These are phyloP conservation scores for Pristionchus fissidentatus DNA, from an alignment of 2,888 invertebrate species.

Conservation along the genomic window DNA sequence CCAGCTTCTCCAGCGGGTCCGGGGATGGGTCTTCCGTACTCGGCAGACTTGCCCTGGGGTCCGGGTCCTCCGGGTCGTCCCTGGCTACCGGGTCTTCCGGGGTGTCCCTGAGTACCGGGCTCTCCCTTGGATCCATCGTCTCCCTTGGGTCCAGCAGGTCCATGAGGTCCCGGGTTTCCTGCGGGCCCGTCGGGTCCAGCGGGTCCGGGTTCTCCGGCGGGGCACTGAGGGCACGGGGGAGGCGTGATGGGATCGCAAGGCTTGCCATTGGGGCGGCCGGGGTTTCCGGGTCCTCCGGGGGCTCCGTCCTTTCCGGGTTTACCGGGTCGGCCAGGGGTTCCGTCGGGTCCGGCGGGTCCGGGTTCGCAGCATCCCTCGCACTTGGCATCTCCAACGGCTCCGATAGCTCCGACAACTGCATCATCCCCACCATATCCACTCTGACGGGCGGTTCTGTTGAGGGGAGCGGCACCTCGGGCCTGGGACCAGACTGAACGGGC, in stretches of 20 bases:
- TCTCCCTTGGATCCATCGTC: constrained; percentile 36
- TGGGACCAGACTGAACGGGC: not conserved
- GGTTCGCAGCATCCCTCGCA: constrained; percentile 36
- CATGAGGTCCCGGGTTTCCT: constrained; percentile 43
- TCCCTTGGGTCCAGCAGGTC: constrained; percentile 42
- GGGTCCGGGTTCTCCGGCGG: constrained; percentile 52
- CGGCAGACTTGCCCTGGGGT: constrained; percentile 43
- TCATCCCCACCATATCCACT: not conserved
- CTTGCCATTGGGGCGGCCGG: not conserved
- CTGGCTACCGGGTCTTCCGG: constrained; percentile 39
- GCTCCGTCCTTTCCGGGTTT: constrained; percentile 42
- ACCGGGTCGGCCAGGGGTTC: constrained; percentile 45
- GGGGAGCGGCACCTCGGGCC: not conserved
- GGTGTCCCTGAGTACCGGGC: constrained; percentile 26
- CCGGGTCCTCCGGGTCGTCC: constrained; percentile 43
- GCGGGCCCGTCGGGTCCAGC: constrained; percentile 56
- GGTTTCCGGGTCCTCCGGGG: constrained; percentile 43
- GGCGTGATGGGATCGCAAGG: constrained; percentile 46
- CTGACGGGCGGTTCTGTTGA: not conserved
- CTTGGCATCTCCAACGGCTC: not conserved
- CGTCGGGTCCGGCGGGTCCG: constrained; percentile 38
- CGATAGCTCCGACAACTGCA: not conserved
- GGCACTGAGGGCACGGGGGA: constrained; percentile 44
- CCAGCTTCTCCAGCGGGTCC: constrained; percentile 30
- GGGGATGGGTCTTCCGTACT: constrained; percentile 44